Evolutionary conservation across 2,888 invertebrate genomes (phyloP), one percentile per base, ranked within the genome.

Genomic region (Sarcophaga carnaria): DNA sequence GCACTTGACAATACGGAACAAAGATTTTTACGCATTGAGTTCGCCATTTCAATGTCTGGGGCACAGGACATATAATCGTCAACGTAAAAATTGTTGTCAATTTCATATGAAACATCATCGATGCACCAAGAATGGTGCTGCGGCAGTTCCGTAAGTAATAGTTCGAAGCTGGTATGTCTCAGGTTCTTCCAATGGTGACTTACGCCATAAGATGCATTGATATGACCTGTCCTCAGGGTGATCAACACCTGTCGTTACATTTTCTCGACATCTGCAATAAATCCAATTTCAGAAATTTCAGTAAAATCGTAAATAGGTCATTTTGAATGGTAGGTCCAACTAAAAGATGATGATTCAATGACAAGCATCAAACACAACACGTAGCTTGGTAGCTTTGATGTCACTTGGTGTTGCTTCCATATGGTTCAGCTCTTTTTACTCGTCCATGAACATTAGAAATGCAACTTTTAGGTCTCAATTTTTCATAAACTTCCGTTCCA

Each of bases 21-120:
- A 4, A 72, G 11, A 37, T n/a, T 22, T 1, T 45, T 67, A 17
- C 59, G 72, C 27, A 67, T 17, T 25, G 45, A 12, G 14, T 17
- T 62, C 11, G 83, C 77, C 12, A 22, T 17, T 6, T 64, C 63
- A 1, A 74, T 10, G 11, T 80, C 70, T 27, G 74, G 67, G 10
- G 64, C 63, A 75, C 84, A 62, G 4, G 47, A 67, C 79, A 84
- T 84, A 62, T 75, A 71, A 47, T 83, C 79, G 22, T 83, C 75
- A 22, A 83, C 79, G 22, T 83, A 83, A 77, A 83, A 77, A 20
- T 66, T 64, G 17, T 83, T 37, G 12, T 62, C 14, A 20, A 83
- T 83, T 70, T 54, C 77, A 22, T 64, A 25, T 6, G 69, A 59
- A 11, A 27, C 69, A 12, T 70, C 70, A n/a, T n/a, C n/a, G n/a